Base-by-base conservation (phyloP, 2,888 invertebrate species). In the Amphimallon solstitiale region DNA sequence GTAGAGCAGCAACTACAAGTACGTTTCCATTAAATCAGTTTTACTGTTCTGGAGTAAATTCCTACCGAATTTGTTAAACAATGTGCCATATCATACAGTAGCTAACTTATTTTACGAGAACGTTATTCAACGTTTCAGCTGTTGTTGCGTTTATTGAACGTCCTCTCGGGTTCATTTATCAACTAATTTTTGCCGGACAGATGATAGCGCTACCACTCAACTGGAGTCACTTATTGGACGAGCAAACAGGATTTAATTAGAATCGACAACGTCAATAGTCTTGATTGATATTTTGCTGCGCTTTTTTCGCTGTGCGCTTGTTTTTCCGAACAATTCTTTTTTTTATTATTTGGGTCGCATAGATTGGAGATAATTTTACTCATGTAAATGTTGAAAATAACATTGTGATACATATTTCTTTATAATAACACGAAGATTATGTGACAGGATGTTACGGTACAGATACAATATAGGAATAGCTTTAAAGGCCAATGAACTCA, bases 211-310 rank as follows among this genome's bases (percentile, higher is more conserved):
- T 1, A 29, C 29, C 29, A 9, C 9, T 29, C 6, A 29, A 29
- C 2, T 29, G 7, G 2, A 29, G 5, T 43, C 15, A 17, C 56
- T 56, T 56, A 40, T 40, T 56, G 21, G 38, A 48, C 34, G 35
- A n/a, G 29, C 45, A 62, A 62, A 49, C 49, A 62, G 14, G 9
- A 34, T 62, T 62, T 62, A 62, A 62, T 62, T 62, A 62, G 29
- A 62, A 49, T 40, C 38, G 49, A 62, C 21, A 37, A 6, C 37
- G 62, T 48, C 62, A 62, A 37, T 62, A 49, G 9, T 37, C 49
- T 62, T 48, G 62, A 62, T 37, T 62, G 62, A 62, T 9, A 43
- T 43, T 43, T 12, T 14, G 14, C 5, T 5, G 29, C 5, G 29
- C 5, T 9, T 43, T 14, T 43, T 43, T 43, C 14, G 4, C 17